Evolutionary conservation across 2,888 invertebrate genomes (phyloP).

Genomic region (Andrena trimmerana): DNA sequence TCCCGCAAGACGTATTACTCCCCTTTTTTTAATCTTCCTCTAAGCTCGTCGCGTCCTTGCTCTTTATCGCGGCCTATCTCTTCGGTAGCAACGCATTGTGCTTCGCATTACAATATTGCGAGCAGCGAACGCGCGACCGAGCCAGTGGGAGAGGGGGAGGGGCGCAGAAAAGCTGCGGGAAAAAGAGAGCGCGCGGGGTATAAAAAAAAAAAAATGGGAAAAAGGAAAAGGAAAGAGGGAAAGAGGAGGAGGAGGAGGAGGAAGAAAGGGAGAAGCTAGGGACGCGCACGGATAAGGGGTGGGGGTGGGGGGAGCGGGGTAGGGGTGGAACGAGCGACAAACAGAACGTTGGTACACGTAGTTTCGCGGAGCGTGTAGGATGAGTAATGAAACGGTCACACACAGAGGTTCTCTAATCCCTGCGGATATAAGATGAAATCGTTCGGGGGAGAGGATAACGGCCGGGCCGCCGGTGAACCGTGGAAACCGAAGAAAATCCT

Average conservation of each 20-base stretch:
- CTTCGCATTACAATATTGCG: conserved; percentile 76
- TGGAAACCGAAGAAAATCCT: conserved; percentile 52
- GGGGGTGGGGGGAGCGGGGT: not conserved
- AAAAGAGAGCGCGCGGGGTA: conserved; percentile 22
- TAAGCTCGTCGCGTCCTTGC: conserved; percentile 52
- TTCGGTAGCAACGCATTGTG: conserved; percentile 68
- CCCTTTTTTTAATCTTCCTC: conserved; percentile 65
- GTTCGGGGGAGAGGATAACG: conserved; percentile 59
- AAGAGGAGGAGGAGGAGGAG: conserved; percentile 14
- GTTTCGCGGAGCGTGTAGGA: conserved; percentile 67
- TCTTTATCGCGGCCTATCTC: conserved; percentile 66
- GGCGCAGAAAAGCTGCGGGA: conserved; percentile 26
- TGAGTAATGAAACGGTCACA: conserved; percentile 79
- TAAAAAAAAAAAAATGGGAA: not conserved
- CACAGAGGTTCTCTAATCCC: conserved; percentile 75
- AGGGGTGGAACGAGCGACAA: conserved; percentile 43
- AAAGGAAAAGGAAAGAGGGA: not conserved
- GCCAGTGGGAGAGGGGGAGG: not conserved
- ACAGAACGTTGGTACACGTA: conserved; percentile 60
- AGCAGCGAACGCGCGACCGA: conserved; percentile 51
- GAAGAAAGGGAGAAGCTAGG: not conserved
- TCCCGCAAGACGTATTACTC: conserved; percentile 65
- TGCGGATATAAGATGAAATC: conserved; percentile 74
- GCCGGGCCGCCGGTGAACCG: conserved; percentile 31
- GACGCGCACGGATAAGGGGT: conserved; percentile 41